Evolutionary conservation across 2,888 invertebrate species (phyloP).

Genomic region (Invenusta paracnida): DNA sequence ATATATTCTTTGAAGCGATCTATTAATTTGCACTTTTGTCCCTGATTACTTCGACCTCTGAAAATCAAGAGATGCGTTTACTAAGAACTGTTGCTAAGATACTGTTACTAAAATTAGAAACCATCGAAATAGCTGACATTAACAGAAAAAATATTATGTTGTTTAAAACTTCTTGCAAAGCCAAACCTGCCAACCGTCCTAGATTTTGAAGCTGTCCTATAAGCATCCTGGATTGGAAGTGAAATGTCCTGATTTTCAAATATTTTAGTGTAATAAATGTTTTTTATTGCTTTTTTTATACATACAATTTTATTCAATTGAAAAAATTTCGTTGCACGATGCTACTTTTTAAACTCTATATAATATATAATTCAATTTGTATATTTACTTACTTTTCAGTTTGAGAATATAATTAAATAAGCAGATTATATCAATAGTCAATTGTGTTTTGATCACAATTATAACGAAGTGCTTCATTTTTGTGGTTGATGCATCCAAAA

Average conservation of each 20-base stretch:
- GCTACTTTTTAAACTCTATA: not conserved
- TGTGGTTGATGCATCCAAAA: not conserved
- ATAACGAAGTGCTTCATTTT: not conserved
- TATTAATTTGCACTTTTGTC: too few species aligned
- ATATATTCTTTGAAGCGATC: too few species aligned
- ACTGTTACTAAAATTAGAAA: too few species aligned
- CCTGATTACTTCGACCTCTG: too few species aligned
- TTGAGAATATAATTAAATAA: not conserved
- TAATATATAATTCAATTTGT: not conserved
- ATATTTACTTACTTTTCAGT: not conserved
- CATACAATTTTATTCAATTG: not conserved
- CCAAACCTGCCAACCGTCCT: not conserved
- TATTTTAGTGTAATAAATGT: not conserved
- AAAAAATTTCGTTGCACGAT: not conserved
- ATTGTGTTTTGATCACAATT: not conserved
- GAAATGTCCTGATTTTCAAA: not conserved
- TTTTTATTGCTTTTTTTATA: not conserved
- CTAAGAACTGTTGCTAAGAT: too few species aligned
- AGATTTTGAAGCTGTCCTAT: not conserved
- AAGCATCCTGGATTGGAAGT: not conserved
- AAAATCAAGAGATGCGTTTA: too few species aligned
- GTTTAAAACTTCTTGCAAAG: too few species aligned
- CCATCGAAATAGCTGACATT: too few species aligned
- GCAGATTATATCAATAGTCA: not conserved
- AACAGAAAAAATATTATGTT: too few species aligned